A percentile compares a stretch with the other conserved stretches of the same genome.
Conservation (phyloP, 2,113 vertebrate genomes). For the Triplophysa tibetana region DNA sequence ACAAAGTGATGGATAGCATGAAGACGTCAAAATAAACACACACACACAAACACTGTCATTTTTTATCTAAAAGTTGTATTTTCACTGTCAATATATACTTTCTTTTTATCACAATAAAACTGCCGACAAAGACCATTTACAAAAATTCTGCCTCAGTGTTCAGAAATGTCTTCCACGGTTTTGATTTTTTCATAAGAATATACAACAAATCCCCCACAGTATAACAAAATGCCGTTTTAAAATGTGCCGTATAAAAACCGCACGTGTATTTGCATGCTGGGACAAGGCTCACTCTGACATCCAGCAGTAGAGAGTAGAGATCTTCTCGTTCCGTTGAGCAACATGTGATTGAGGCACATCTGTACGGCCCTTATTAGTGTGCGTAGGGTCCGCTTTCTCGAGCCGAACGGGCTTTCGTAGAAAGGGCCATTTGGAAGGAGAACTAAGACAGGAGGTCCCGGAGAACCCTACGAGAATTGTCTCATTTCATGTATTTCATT, state of each 20-base stretch:
- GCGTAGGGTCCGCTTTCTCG: conserved; percentile 20
- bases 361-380: conserved; percentile 55
- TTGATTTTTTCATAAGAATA: conserved; percentile 64
- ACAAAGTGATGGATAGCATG: conserved; percentile 83
- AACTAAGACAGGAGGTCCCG: conserved; percentile 53
- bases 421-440: conserved; percentile 53
- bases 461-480: conserved; percentile 58
- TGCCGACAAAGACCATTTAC: conserved; percentile 79
- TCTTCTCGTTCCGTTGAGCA: conserved; percentile 47
- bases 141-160: conserved; percentile 77
- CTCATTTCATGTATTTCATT: conserved; percentile 58
- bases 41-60: conserved; percentile 47
- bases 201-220: conserved; percentile 68
- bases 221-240: conserved; percentile 71
- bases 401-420: conserved; percentile 47
- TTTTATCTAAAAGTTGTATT: conserved; percentile 83
- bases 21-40: conserved; percentile 73
- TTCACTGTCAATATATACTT: conserved; percentile 83
- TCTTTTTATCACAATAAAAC: conserved; percentile 83
- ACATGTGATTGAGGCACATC: conserved; percentile 57
- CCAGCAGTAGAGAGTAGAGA: conserved; percentile 35
- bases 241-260: conserved; percentile 72
- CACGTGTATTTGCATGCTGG: conserved; percentile 69
- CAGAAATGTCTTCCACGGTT: conserved; percentile 69
- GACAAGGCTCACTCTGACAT: conserved; percentile 45